Evolutionary conservation across 2,113 vertebrate genomes (phyloP).

Genomic region (Andinoacara biseriatus): DNA sequence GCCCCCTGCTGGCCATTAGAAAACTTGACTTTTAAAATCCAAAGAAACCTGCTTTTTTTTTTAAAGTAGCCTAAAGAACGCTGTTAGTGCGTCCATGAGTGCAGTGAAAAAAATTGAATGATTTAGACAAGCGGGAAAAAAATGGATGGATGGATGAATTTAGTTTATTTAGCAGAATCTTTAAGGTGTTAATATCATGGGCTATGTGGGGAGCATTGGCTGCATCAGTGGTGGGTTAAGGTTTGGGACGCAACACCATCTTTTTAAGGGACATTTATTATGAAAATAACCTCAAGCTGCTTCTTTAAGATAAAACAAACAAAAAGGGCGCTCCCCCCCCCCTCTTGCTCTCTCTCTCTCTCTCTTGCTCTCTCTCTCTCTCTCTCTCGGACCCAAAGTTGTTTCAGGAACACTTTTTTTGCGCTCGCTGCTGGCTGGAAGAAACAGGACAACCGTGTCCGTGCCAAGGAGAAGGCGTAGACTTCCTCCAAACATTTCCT

Average conservation of each 20-base stretch:
- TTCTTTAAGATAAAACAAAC: conserved; percentile 56
- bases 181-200: neutral
- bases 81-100: neutral
- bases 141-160: neutral
- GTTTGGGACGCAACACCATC: neutral
- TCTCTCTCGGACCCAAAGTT: conserved; percentile 45
- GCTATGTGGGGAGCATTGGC: neutral
- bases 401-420: conserved; percentile 62
- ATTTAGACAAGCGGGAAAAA: too few species aligned
- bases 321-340: conserved; percentile 1
- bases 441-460: conserved; percentile 48
- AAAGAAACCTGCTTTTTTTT: neutral
- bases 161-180: neutral
- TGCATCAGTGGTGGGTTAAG: neutral
- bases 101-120: neutral
- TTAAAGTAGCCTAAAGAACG: neutral
- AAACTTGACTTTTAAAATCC: neutral
- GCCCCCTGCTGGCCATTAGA: neutral
- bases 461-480: conserved; percentile 71
- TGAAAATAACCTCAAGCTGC: conserved; percentile 38
- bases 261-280: neutral
- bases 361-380: neutral
- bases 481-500: conserved; percentile 75
- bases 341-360: too few species aligned
- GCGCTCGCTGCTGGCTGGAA: conserved; percentile 18